Evolutionary conservation across 2,797 vertebrate species (phyloP), one percentile per base, ranked within the genome.

Genomic region (Gephyroberyx darwinii): DNA sequence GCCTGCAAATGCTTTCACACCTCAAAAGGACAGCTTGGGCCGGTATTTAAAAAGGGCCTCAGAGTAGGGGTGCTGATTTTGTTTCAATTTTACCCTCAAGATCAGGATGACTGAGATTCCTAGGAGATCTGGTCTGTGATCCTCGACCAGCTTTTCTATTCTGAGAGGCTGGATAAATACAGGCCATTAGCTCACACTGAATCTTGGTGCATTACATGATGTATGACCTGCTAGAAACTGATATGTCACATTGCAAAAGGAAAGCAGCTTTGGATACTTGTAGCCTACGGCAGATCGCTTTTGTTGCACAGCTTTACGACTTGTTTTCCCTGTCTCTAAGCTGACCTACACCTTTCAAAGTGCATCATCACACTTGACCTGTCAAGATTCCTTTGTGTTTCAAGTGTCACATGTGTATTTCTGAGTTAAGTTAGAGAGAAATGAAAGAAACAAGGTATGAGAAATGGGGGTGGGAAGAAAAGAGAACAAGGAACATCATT

Each of bases 401-500:
- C 37, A 8, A 69, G 59, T 51, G 63, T 47, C 58, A 14, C 4
- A 14, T 69, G 31, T 4, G 22, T 4, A 14, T 41, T 22, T 55
- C 43, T 65, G 31, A n/a, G 31, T 64, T 47, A 52, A 61, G 53
- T 69, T 13, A 58, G 61, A 71, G 57, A 71, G 51, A 66, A 58
- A 10, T 8, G 19, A 62, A 58, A 74, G 59, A 67, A 68, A 63
- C 35, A n/a, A 71, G 13, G 48, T 6, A 54, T 16, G 75, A 75
- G 39, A n/a, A n/a, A 61, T 14, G 26, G 30, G 48, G 64, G 65
- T 74, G 51, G 70, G 56, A 71, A 73, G 55, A 81, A 86, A 78
- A 77, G 66, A 60, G 71, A 84, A 87, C 81, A 72, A 55, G 14
- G 70, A 84, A 82, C 62, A 84, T 84, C 48, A 88, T 88, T 84